Conservation (phyloP, 2,113 vertebrate species). For the Notechis scutatus region DNA sequence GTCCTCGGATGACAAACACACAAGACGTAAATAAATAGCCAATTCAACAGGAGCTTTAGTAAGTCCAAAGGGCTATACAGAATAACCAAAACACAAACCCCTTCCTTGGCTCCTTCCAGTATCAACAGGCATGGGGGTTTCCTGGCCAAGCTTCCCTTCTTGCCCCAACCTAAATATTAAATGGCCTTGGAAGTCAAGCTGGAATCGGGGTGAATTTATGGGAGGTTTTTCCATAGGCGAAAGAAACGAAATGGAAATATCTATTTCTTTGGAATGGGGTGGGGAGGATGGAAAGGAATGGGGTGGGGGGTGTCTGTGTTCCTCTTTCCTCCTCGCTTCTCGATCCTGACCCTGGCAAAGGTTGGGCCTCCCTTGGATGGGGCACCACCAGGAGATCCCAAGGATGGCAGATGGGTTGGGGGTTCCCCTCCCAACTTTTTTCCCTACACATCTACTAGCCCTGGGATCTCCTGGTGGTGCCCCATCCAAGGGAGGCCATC, state of each 20-base stretch:
- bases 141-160: neutral
- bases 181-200: neutral
- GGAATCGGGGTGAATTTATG: neutral
- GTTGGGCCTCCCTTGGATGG: neutral
- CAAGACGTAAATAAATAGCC: neutral
- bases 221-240: too few species aligned
- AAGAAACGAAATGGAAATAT: neutral
- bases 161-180: neutral
- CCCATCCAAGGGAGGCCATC: neutral
- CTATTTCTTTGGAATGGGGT: neutral
- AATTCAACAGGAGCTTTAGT: neutral
- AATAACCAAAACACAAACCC: neutral
- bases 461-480: neutral
- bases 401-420: neutral
- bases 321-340: neutral
- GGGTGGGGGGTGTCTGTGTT: neutral
- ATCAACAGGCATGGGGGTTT: neutral
- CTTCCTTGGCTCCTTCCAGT: neutral
- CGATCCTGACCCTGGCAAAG: neutral
- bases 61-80: neutral
- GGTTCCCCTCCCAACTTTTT: too few species aligned
- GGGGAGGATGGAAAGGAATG: too few species aligned
- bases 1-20: neutral
- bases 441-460: neutral
- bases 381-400: neutral